Evolutionary conservation across 2,888 invertebrate species (phyloP).

Genomic region (Leptogaster cylindrica): DNA sequence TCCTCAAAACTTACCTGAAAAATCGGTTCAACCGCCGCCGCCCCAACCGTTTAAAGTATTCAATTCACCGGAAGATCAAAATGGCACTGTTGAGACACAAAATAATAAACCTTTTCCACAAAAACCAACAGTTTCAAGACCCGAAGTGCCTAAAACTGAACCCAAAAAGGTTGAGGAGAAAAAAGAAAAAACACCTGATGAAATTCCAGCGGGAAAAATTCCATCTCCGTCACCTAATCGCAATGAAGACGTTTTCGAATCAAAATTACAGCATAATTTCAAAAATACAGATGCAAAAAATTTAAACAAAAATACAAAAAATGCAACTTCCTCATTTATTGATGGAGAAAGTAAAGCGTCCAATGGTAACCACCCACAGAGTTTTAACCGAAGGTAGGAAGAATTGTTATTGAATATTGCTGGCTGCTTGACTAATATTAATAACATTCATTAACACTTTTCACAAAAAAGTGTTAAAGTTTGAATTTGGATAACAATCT

Average conservation of each 20-base stretch:
- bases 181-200: slow-evolving; percentile 43
- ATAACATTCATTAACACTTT: background rate
- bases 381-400: slow-evolving; percentile 43
- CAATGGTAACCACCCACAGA: slow-evolving; percentile 12
- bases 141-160: slow-evolving; percentile 12
- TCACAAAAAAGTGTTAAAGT: slow-evolving; percentile 2
- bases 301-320: slow-evolving; percentile 54
- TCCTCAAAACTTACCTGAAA: slow-evolving; percentile 13
- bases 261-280: no score
- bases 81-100: no score
- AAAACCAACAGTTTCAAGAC: no score
- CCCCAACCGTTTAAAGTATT: slow-evolving; percentile 50
- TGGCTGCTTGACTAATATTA: background rate
- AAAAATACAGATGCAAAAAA: slow-evolving; percentile 28
- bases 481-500: background rate
- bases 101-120: no score
- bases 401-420: background rate
- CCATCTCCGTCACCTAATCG: slow-evolving; percentile 51
- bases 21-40: background rate
- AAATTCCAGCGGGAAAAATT: slow-evolving; percentile 53
- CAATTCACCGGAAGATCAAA: no score
- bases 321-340: slow-evolving; percentile 58
- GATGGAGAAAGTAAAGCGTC: slow-evolving; percentile 52
- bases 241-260: slow-evolving; percentile 52
- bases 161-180: slow-evolving; percentile 1